Conservation (phyloP, 2,797 vertebrate genomes). For the Anolis apletophallus region DNA sequence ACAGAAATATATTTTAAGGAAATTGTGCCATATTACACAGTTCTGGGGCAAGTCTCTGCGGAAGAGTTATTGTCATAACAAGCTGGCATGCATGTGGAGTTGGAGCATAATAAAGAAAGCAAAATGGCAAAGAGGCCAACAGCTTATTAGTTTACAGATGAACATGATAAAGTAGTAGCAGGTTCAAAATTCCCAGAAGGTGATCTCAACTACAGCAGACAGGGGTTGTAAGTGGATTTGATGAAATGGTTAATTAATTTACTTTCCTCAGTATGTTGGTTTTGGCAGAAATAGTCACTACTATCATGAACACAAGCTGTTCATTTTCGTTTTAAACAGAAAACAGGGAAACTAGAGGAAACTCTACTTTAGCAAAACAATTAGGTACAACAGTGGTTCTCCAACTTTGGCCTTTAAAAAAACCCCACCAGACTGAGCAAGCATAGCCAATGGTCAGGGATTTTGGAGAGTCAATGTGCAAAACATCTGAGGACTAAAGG, state of each 20-base stretch:
- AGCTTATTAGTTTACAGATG: slow-evolving; percentile 23
- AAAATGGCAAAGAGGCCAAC: slow-evolving; percentile 26
- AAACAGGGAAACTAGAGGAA: neutral
- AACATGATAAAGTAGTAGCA: slow-evolving; percentile 26
- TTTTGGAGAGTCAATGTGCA: too few species aligned
- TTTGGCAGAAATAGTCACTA: slow-evolving; percentile 11
- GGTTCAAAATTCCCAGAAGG: slow-evolving; percentile 13
- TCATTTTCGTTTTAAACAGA: slow-evolving; percentile 9
- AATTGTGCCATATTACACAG: neutral
- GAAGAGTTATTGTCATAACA: neutral
- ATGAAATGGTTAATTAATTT: slow-evolving; percentile 43
- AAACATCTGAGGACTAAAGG: too few species aligned
- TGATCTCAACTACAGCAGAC: slow-evolving; percentile 10
- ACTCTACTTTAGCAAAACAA: neutral
- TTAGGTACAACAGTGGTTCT: neutral
- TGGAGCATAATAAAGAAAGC: slow-evolving; percentile 4
- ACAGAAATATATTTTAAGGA: neutral
- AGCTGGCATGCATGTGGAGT: neutral
- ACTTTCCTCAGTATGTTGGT: slow-evolving; percentile 20
- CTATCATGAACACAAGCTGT: slow-evolving; percentile 16
- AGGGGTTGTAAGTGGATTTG: slow-evolving; percentile 25
- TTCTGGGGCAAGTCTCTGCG: neutral
- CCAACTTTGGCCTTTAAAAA: too few species aligned
- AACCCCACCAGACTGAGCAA: too few species aligned
- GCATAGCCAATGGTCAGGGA: too few species aligned